phyloP scores from a whole-genome alignment of 2,888 invertebrate species.

The Caenorhabditis doughertyi region DNA sequence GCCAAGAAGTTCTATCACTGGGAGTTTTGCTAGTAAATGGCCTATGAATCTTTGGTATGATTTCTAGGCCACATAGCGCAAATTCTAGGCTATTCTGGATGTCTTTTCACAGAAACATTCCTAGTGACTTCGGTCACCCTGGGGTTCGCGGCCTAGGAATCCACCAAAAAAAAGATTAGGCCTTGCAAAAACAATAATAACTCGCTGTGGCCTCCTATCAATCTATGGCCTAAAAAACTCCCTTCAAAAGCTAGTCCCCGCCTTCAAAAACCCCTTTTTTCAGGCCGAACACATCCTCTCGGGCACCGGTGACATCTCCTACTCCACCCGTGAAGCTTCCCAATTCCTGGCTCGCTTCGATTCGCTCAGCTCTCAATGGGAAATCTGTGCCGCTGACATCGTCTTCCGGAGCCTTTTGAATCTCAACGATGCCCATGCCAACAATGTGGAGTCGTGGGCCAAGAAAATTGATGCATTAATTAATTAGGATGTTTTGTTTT shows the following conservation, averaged over 20 bases:
- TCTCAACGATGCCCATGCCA: constrained; percentile 45
- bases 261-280: background rate
- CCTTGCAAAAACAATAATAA: no score
- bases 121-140: no score
- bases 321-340: constrained; percentile 61
- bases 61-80: no score
- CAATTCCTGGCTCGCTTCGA: constrained; percentile 74
- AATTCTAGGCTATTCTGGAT: no score
- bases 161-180: no score
- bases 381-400: constrained; percentile 62
- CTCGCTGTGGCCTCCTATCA: no score
- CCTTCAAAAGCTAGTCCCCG: background rate
- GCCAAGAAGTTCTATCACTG: no score
- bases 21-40: no score
- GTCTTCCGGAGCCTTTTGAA: constrained; percentile 66
- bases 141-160: no score
- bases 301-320: constrained; percentile 26
- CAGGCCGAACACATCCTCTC: constrained; percentile 44
- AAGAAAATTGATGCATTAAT: constrained; percentile 61
- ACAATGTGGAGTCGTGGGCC: constrained; percentile 73
- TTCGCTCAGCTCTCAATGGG: constrained; percentile 69
- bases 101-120: no score
- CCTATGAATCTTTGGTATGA: no score
- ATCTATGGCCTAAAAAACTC: no score
- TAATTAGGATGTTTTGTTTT: constrained; percentile 8